Evolutionary conservation across 2,797 vertebrate genomes (phyloP), one percentile per base, ranked within the genome.

Genomic region (Poeciliopsis gracilis): DNA sequence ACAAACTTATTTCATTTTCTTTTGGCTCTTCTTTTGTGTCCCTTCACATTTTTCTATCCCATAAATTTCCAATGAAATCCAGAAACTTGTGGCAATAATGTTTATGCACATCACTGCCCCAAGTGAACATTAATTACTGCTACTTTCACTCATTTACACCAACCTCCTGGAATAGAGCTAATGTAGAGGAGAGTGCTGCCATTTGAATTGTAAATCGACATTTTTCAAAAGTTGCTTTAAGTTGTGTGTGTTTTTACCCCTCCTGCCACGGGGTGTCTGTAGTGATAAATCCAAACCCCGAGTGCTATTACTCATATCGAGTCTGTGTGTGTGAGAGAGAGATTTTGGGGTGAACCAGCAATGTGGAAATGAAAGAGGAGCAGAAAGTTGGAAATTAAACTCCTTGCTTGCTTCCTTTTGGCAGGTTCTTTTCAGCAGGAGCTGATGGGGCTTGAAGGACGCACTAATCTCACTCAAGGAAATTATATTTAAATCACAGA

Each of bases 401-500:
- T 78, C 76, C 51, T 51, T 10, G 70, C 81, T 82, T 89, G 83
- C 87, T 87, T 89, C 83, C 87, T 87, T 51, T 82, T 85, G 84
- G 84, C 83, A 90, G 87, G 75, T 90, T 90, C 81, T 81, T 88
- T 90, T 90, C 77, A 82, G 82, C 72, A 76, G 66, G 75, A 78
- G 84, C 86, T 85, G 84, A 90, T 86, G 47, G 78, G 69, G 49
- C 70, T 82, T 33, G 79, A 81, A 83, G 72, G 73, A 63, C 78
- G 84, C 87, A 78, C 78, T 73, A 86, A 89, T 89, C 74, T 83
- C 87, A 78, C 80, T 83, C 79, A 25, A 82, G 79, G 81, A 91
- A 87, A 80, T 91, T 86, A 93, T 92, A 89, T 94, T 94, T 90
- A 90, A 95, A 93, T 94, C 91, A 93, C 89, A 76, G 86, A 78